These are phyloP conservation scores for Drosophila pachea DNA, from an alignment of 1,140 invertebrate species.

Conservation along the genomic window DNA sequence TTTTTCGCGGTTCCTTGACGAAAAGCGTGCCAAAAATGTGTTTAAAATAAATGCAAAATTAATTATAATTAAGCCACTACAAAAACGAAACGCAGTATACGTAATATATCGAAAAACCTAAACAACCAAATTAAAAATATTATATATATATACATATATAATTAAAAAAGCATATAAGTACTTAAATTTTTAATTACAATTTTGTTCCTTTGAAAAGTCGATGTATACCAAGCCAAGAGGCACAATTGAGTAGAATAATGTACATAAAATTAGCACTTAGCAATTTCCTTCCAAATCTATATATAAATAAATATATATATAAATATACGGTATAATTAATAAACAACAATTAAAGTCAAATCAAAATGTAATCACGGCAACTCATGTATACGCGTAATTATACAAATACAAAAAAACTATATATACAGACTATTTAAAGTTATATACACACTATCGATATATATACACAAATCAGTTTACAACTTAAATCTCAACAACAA, in stretches of 20 bases:
- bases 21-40: conserved; percentile 60
- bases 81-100: conserved; percentile 72
- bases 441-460: conserved; percentile 38
- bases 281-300: conserved; percentile 61
- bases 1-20: conserved; percentile 37
- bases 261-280: conserved; percentile 57
- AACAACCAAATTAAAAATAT: conserved; percentile 20
- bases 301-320: conserved; percentile 20
- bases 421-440: conserved; percentile 29
- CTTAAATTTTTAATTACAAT: conserved; percentile 36
- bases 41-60: conserved; percentile 38
- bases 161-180: conserved; percentile 18
- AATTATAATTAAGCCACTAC: conserved; percentile 54
- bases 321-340: conserved; percentile 34
- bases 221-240: conserved; percentile 36
- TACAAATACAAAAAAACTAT: conserved; percentile 11
- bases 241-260: conserved; percentile 35
- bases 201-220: conserved; percentile 14
- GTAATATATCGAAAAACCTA: conserved; percentile 48
- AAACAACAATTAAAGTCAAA: conserved; percentile 46
- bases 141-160: neutral
- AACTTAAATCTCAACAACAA: conserved; percentile 53
- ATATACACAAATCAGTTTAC: conserved; percentile 41
- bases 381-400: conserved; percentile 67
- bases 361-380: conserved; percentile 68